Conservation (phyloP, 2,113 vertebrate genomes). For the Rissa tridactyla region DNA sequence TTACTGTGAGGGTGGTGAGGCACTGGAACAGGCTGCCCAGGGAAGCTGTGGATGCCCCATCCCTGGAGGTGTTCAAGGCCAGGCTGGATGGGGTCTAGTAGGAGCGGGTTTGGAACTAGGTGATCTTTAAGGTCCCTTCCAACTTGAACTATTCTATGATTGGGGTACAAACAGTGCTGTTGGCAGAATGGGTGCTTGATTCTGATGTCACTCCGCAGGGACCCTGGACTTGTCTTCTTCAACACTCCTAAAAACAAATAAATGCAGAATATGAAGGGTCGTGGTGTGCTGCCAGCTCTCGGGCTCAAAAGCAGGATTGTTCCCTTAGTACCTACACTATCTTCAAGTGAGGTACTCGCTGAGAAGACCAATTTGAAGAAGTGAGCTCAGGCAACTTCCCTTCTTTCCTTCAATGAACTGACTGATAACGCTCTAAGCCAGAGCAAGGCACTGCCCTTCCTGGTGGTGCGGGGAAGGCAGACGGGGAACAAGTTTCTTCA, state of each 20-base stretch:
- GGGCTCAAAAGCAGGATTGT: neutral
- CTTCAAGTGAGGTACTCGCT: neutral
- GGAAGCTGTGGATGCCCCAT: too few relatives aligned
- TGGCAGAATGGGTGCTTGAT: neutral
- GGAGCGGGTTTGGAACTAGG: too few relatives aligned
- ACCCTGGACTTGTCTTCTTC: neutral
- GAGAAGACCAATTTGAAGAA: neutral
- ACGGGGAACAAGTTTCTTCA: neutral
- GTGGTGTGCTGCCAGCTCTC: neutral
- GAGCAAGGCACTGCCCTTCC: neutral
- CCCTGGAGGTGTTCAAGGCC: too few relatives aligned
- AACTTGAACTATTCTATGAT: neutral
- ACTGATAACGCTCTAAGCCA: neutral
- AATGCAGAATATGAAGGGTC: neutral
- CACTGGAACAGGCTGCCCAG: too few relatives aligned
- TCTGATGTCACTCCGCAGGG: neutral
- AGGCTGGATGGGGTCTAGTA: too few relatives aligned
- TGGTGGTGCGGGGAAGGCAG: neutral
- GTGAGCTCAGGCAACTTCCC: neutral
- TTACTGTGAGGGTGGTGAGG: too few relatives aligned
- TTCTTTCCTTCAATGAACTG: neutral
- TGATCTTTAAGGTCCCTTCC: too few relatives aligned
- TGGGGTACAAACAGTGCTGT: neutral
- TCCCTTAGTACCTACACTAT: neutral
- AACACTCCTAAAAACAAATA: neutral